Evolutionary conservation across 1,140 invertebrate genomes (phyloP).

Genomic region (Periplaneta americana): DNA sequence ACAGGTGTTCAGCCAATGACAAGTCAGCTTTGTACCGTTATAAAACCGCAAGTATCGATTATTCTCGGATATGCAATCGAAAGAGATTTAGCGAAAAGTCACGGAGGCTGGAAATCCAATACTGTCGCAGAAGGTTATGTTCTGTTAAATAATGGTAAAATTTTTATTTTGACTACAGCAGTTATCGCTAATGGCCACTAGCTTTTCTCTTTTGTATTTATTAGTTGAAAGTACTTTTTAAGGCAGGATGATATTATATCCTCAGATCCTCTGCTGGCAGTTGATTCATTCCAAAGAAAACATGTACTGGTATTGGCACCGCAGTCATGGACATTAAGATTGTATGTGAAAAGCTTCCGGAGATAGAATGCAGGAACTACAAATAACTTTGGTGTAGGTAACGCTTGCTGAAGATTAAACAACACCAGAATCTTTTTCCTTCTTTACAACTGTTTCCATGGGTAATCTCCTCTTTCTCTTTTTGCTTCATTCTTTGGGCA

Average conservation of each 20-base stretch:
- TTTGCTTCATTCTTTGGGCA: too few relatives aligned
- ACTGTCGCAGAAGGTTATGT: too few relatives aligned
- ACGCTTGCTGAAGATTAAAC: conserved; percentile 7
- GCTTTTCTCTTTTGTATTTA: background rate
- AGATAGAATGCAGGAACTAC: background rate
- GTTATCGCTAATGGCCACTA: background rate
- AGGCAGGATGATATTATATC: conserved; percentile 7
- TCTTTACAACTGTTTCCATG: background rate
- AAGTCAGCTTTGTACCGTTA: too few relatives aligned
- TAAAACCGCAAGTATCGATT: too few relatives aligned
- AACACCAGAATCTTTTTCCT: background rate
- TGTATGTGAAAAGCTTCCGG: conserved; percentile 5
- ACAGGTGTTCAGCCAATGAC: too few relatives aligned
- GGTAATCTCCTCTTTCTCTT: too few relatives aligned
- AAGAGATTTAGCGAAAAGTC: too few relatives aligned
- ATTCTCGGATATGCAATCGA: too few relatives aligned
- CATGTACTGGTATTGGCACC: background rate
- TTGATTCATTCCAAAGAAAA: conserved; percentile 7
- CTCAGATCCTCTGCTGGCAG: conserved; percentile 3
- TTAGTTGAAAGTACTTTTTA: too few relatives aligned
- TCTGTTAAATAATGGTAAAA: too few relatives aligned
- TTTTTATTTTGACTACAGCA: conserved; percentile 13
- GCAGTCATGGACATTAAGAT: conserved; percentile 8
- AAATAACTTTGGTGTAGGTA: conserved; percentile 11
- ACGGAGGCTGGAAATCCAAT: too few relatives aligned